A percentile compares a stretch with the other conserved stretches of the same genome.
These are phyloP conservation scores for Nomia melanderi DNA, from an alignment of 1,140 invertebrate genomes.

Conservation along the genomic window DNA sequence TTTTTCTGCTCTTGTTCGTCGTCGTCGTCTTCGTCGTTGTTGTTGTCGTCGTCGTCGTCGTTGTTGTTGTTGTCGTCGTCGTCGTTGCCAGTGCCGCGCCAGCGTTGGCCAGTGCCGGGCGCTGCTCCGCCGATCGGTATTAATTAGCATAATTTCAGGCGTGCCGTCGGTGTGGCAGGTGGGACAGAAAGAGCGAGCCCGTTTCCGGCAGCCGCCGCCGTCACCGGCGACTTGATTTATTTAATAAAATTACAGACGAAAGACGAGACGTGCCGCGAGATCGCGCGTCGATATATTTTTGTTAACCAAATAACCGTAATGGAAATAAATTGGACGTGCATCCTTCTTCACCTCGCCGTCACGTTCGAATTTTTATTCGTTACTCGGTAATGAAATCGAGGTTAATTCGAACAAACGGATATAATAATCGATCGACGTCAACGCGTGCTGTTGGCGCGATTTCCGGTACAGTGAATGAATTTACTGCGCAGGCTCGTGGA, in stretches of 20 bases:
- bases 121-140: constrained; percentile 28
- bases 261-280: constrained; percentile 2
- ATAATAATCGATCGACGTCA: background rate
- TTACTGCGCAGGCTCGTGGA: background rate
- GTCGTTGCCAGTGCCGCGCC: background rate
- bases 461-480: background rate
- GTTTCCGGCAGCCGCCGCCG: constrained; percentile 41
- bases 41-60: background rate
- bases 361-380: too few species aligned
- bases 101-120: too few species aligned
- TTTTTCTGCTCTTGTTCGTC: background rate
- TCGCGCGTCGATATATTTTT: constrained; percentile 13
- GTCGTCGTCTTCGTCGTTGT: background rate
- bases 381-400: constrained; percentile 6
- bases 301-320: constrained; percentile 32
- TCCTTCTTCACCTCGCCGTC: too few species aligned
- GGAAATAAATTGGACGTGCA: constrained; percentile 28
- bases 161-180: constrained; percentile 41
- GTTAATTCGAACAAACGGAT: background rate
- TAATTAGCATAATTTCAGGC: constrained; percentile 52
- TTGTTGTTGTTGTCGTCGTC: background rate
- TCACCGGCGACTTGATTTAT: constrained; percentile 45
- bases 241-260: constrained; percentile 49
- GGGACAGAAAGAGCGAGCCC: constrained; percentile 27
- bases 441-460: background rate